Evolutionary conservation across 2,113 vertebrate species (phyloP), one percentile per base, ranked within the genome.

Genomic region (Cyprinodon tularosa): DNA sequence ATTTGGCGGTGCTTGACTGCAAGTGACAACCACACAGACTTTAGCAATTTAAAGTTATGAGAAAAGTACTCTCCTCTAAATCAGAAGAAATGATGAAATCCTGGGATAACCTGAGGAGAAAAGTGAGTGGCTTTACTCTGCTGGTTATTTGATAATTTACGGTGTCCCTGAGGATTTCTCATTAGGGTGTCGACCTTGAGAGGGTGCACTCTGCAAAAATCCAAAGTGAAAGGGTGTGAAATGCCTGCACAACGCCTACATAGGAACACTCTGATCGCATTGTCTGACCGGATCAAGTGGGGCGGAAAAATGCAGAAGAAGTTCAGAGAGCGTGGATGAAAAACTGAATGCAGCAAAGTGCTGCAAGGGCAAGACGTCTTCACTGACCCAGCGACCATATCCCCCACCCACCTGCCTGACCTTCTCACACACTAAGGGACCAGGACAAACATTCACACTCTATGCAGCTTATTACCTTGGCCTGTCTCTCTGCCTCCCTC

Each of bases 141-240:
- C 37, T 71, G 22, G 57, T 87, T 88, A 81, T 86, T 91, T 87
- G 87, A 91, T 93, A 91, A 94, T 93, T 89, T 82, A 86, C 50
- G 66, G 66, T 78, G 80, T 92, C 90, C 73, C 85, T 40, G 78
- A 79, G 82, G 90, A 76, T 89, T 92, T 93, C 85, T 91, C 90
- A 93, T 93, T 89, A 90, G 88, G 77, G 78, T 70, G 71, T 65
- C 89, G 93, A 94, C 91, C 92, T 94, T 94, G 90, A 78, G 60
- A 84, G 89, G 88, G 90, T 79, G 84, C 87, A 89, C 65, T 84
- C 81, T 86, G 76, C 72, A 91, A 91, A 93, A 90, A 92, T 92
- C 39, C 91, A 90, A 87, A 86, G 90, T 91, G 85, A 88, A 81
- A 86, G 84, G 85, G 59, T 62, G 71, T 80, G 88, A 91, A 78